Evolutionary conservation across 2,888 invertebrate species (phyloP), one percentile per base, ranked within the genome.

Genomic region (Sesia apiformis): DNA sequence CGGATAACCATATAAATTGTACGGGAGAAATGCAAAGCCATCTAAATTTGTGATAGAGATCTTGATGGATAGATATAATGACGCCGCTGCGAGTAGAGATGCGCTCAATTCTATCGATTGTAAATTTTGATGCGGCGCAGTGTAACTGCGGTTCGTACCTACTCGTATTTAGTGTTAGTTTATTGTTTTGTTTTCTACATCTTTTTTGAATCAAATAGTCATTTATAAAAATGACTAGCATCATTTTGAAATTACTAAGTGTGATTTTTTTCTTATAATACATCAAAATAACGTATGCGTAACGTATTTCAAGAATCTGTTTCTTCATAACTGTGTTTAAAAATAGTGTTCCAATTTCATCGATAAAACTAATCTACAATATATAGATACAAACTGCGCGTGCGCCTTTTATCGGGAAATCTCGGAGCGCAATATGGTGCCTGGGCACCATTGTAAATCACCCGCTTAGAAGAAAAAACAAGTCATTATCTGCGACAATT

Each of bases 1-100:
- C 70, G 62, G 65, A 68, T 72, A 71, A 69, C 74, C 69, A 73
- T 76, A 77, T 76, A 76, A 73, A 76, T 73, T 72, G 69, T 67
- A 65, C 64, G 64, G 67, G 69, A 72, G 53, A 76, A 75, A 77
- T 70, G 74, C 73, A 69, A 63, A 70, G 69, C 64, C 72, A 76
- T 76, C 74, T 77, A 70, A 75, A 78, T 76, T 69, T 64, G 63
- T 63, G 81, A 83, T 82, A 76, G 62, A 57, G 54, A 84, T 85
- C 82, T 78, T 78, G 81, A 81, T 79, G 69, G 75, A 79, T 76
- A 77, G 74, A 78, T 78, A 74, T 63, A 69, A 67, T 67, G 71
- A 72, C 69, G 70, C 70, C 70, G 60, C 60, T 62, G 60, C 56
- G 53, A 50, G 50, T 65, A 67, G 67, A 62, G 67, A 59, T 63